These are phyloP conservation scores for Eriosoma lanigerum DNA, from an alignment of 1,140 invertebrate species.

Conservation along the genomic window DNA sequence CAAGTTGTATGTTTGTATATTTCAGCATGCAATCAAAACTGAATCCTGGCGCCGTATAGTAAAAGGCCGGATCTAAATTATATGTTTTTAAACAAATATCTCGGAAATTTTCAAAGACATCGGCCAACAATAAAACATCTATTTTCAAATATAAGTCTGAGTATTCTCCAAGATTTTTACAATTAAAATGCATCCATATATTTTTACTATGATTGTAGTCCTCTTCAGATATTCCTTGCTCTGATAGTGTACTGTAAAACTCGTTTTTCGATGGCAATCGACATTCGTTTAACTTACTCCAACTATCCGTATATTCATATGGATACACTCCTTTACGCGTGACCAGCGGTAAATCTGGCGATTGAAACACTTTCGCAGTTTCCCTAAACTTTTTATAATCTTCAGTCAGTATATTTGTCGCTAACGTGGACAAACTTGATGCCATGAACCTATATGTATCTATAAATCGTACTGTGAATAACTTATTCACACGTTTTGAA, in stretches of 20 bases:
- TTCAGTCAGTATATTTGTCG: background rate
- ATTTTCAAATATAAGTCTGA: constrained; percentile 59
- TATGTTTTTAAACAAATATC: constrained; percentile 58
- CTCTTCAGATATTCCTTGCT: background rate
- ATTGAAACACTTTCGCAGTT: background rate
- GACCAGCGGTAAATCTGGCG: background rate
- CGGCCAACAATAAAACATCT: constrained; percentile 58
- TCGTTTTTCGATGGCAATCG: background rate
- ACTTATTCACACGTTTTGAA: background rate
- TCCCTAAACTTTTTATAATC: background rate
- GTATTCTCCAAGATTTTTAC: constrained; percentile 58
- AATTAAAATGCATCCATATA: constrained; percentile 58
- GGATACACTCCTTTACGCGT: constrained; percentile 9
- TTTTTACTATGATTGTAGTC: constrained; percentile 18
- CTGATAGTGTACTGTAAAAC: background rate
- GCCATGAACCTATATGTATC: constrained; percentile 4
- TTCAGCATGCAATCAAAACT: background rate
- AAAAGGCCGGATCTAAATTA: background rate
- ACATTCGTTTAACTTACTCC: background rate
- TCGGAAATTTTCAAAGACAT: constrained; percentile 57
- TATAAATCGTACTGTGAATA: background rate
- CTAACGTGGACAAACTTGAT: background rate
- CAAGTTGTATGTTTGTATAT: too few relatives aligned
- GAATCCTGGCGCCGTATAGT: background rate
- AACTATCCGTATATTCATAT: background rate